phyloP scores from a whole-genome alignment of 2,888 invertebrate species.

The Acrobeloides nanus region DNA sequence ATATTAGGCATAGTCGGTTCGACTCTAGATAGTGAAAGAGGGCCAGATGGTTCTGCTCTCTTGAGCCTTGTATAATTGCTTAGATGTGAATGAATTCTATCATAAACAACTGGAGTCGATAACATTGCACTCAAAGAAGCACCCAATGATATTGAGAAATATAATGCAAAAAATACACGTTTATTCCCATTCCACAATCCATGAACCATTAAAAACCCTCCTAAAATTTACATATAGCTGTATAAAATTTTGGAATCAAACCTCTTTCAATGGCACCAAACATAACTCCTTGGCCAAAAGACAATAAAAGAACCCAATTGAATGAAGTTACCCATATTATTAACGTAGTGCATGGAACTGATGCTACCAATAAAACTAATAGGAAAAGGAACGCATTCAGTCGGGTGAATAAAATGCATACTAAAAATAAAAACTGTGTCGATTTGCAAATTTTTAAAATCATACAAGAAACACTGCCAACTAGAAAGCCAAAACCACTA shows the following conservation, averaged over 20 bases:
- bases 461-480: no score
- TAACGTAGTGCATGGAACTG: conserved; percentile 7
- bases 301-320: background rate
- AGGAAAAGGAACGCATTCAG: conserved; percentile 8
- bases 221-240: no score
- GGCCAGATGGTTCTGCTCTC: no score
- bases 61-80: no score
- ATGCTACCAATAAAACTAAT: conserved; percentile 8
- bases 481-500: no score
- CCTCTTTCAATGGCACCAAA: conserved; percentile 14
- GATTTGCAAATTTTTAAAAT: no score
- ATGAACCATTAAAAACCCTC: background rate
- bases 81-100: no score
- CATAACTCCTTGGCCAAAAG: conserved; percentile 4
- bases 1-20: no score
- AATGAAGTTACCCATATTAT: conserved; percentile 5
- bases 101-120: no score
- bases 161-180: conserved; percentile 2
- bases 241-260: background rate
- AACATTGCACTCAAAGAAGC: conserved; percentile 1
- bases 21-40: no score
- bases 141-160: conserved; percentile 2
- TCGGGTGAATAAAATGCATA: conserved; percentile 12
- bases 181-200: conserved; percentile 8
- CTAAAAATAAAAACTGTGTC: conserved; percentile 11